These are phyloP conservation scores for Oceanodroma leucorhoa DNA, from an alignment of 2,797 vertebrate genomes.

Conservation along the genomic window DNA sequence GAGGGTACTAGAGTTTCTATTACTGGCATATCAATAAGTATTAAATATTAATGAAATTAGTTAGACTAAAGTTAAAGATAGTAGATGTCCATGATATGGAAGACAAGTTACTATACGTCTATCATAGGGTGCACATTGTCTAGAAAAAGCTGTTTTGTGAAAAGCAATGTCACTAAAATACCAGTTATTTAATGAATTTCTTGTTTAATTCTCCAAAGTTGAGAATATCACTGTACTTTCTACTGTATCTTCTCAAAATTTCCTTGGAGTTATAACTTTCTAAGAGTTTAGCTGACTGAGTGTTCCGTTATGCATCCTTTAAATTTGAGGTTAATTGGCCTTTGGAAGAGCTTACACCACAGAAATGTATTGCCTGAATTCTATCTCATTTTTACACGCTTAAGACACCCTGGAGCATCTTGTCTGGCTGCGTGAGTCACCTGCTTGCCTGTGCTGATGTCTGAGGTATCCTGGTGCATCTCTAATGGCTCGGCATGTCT, in stretches of 20 bases:
- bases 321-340: neutral
- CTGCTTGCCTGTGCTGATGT: rapidly evolving
- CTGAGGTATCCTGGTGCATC: neutral
- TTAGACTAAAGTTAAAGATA: neutral
- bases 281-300: neutral
- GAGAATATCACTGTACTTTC: neutral
- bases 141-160: neutral
- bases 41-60: neutral
- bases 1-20: rapidly evolving
- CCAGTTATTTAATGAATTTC: neutral
- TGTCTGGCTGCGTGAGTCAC: neutral
- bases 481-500: neutral
- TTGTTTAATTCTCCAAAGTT: neutral
- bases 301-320: neutral
- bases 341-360: neutral
- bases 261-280: neutral
- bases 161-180: neutral
- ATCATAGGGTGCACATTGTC: neutral
- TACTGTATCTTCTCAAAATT: neutral
- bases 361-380: rapidly evolving
- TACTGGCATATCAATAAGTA: neutral
- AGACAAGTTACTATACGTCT: neutral
- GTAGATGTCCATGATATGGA: neutral
- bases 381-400: rapidly evolving
- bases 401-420: neutral